phyloP scores from a whole-genome alignment of 23 tunicate genomes.

The Ciona savignyi region DNA sequence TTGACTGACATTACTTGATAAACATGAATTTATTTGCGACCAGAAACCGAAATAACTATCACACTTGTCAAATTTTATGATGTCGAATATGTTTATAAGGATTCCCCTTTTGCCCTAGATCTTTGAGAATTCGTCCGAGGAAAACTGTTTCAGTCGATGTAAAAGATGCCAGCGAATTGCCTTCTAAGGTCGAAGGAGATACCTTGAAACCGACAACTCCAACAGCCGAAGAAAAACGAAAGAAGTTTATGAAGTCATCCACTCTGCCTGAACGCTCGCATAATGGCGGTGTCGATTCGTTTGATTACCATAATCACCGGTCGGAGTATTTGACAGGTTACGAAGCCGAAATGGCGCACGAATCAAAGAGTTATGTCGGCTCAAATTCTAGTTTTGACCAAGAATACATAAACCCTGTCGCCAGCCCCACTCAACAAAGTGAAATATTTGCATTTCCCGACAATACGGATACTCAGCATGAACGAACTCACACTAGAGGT shows the following conservation, averaged over 20 bases:
- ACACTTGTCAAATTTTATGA: no score
- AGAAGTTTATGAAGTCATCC: slow-evolving; percentile 28
- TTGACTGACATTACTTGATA: no score
- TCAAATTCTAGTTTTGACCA: not conserved
- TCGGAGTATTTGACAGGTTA: slow-evolving; percentile 43
- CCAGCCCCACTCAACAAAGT: not conserved
- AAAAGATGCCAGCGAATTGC: not conserved
- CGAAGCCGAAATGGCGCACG: slow-evolving; percentile 62
- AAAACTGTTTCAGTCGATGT: not conserved
- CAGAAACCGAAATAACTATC: no score
- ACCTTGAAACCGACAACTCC: not conserved
- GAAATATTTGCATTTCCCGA: not conserved
- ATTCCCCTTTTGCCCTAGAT: not conserved
- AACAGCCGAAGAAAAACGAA: slow-evolving; percentile 46
- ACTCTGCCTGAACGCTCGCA: slow-evolving; percentile 35
- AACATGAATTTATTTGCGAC: no score
- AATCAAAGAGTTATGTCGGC: not conserved
- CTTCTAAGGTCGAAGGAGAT: not conserved
- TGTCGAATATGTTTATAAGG: no score
- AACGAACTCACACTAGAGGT: not conserved
- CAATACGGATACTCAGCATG: not conserved
- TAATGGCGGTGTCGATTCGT: slow-evolving; percentile 20
- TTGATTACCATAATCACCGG: slow-evolving; percentile 38
- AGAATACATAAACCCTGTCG: not conserved
- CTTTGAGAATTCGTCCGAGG: not conserved